These are phyloP conservation scores for Sarcophilus harrisii DNA, from an alignment of 2,797 vertebrate species.

Conservation along the genomic window DNA sequence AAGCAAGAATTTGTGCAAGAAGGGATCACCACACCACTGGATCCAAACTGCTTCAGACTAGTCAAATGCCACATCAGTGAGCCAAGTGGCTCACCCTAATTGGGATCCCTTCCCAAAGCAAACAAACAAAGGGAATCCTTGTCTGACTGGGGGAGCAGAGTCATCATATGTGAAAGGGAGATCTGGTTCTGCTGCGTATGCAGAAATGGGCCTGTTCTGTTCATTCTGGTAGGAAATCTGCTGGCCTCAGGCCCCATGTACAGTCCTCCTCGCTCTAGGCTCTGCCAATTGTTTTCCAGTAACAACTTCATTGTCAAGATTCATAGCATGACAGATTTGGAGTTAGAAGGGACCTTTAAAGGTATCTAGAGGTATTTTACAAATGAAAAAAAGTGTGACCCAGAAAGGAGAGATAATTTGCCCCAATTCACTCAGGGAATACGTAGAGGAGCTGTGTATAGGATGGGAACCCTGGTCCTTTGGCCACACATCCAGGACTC, in stretches of 20 bases:
- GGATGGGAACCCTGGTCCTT: background rate
- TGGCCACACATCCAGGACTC: background rate
- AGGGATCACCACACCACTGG: constrained; percentile 77
- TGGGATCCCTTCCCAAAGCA: constrained; percentile 52
- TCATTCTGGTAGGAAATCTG: background rate
- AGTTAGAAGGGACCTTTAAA: background rate
- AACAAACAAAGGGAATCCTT: background rate
- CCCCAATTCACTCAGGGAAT: background rate
- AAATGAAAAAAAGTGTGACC: background rate
- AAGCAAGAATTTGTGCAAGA: background rate
- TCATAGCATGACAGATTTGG: background rate
- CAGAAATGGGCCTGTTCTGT: background rate
- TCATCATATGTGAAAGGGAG: background rate
- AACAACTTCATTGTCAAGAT: background rate
- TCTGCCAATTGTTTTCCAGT: background rate
- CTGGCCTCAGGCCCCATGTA: background rate
- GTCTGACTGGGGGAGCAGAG: background rate
- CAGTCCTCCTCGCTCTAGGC: background rate
- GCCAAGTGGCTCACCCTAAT: constrained; percentile 47
- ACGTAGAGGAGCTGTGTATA: background rate
- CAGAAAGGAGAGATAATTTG: background rate
- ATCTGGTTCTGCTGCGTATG: background rate
- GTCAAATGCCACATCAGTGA: constrained; percentile 62
- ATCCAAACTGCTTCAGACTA: constrained; percentile 72
- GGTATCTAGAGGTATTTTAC: background rate